A percentile compares a stretch with the other conserved stretches of the same genome.
Conservation (phyloP, 2,113 vertebrate genomes). For the Colistium nudipinnis region DNA sequence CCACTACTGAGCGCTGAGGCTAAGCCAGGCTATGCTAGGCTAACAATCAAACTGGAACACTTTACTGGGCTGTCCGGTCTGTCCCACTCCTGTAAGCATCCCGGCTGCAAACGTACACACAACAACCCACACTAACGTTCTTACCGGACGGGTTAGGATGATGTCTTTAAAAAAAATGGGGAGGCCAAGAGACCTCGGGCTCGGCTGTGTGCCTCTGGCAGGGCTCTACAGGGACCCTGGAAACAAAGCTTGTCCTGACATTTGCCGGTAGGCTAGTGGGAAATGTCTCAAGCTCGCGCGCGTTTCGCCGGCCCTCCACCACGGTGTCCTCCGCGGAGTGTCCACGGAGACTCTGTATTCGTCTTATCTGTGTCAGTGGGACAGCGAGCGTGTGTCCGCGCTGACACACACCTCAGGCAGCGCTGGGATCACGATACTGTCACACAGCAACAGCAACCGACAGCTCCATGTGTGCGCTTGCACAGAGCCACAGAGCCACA, state of each 20-base stretch:
- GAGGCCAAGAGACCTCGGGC: slow-evolving; percentile 65
- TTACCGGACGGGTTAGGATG: slow-evolving; percentile 58
- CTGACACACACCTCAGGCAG: no score
- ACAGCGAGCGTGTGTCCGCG: no score
- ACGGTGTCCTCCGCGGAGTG: not conserved
- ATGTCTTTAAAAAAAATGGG: not conserved
- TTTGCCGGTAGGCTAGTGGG: slow-evolving; percentile 5
- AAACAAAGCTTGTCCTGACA: not conserved
- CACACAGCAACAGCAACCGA: no score
- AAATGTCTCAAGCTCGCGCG: not conserved
- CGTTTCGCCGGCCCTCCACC: not conserved
- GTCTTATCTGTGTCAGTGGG: slow-evolving; percentile 4
- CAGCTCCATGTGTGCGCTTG: no score
- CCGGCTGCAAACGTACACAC: not conserved
- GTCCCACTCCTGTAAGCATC: not conserved
- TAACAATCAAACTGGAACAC: slow-evolving; percentile 21
- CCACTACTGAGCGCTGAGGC: slow-evolving; percentile 49
- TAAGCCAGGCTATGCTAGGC: slow-evolving; percentile 51
- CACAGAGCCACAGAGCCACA: no score
- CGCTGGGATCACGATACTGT: slow-evolving; percentile 1
- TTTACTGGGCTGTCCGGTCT: not conserved
- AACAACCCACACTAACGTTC: not conserved
- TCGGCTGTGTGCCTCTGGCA: slow-evolving; percentile 20
- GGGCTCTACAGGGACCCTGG: not conserved
- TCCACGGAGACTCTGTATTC: not conserved